These are phyloP conservation scores for Brenthis daphne DNA, from an alignment of 2,888 invertebrate genomes.

Conservation along the genomic window DNA sequence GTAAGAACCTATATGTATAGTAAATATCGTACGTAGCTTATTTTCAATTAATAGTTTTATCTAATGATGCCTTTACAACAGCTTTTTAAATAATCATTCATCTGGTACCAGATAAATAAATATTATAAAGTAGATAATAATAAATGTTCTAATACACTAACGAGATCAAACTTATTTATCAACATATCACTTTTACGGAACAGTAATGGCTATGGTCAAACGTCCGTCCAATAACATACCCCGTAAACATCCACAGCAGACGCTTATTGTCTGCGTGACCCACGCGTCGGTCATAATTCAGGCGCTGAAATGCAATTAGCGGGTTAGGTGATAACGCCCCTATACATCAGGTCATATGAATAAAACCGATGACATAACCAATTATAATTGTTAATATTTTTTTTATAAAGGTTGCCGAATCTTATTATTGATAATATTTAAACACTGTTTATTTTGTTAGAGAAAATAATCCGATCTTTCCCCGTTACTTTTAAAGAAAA, in stretches of 20 bases:
- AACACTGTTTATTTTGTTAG: no score
- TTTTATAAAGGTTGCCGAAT: no score
- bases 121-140: no score
- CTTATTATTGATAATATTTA: no score
- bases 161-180: not conserved
- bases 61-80: no score
- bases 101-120: no score
- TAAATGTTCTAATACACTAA: no score
- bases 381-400: constrained; percentile 2
- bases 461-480: no score
- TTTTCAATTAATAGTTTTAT: not conserved
- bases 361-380: constrained; percentile 18
- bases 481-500: not conserved
- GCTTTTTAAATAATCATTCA: no score
- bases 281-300: constrained; percentile 58
- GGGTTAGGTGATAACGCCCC: constrained; percentile 67
- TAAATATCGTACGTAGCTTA: not conserved
- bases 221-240: constrained; percentile 19
- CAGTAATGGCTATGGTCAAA: not conserved
- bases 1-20: not conserved
- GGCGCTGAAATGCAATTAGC: constrained; percentile 70
- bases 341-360: constrained; percentile 46
- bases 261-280: constrained; percentile 29
- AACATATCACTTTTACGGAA: constrained; percentile 3
- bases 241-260: constrained; percentile 23